Evolutionary conservation across 1,140 invertebrate species (phyloP).

Genomic region (Diorhabda elongata): DNA sequence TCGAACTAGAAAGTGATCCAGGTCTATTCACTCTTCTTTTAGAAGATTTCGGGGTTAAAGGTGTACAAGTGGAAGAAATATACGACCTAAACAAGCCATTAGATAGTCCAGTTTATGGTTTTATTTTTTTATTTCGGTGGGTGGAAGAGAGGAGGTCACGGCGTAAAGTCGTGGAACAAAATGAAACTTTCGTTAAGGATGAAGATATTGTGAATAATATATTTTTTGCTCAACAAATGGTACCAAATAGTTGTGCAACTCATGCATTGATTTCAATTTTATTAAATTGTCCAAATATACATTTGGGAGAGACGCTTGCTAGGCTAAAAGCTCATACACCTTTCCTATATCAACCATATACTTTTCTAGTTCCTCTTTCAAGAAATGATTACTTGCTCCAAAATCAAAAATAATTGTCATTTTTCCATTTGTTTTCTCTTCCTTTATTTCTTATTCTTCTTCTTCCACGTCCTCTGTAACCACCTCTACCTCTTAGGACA

Average conservation of each 20-base stretch:
- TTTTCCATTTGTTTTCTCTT: too few relatives aligned
- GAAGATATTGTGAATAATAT: conserved; percentile 92
- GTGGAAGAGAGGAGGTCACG: conserved; percentile 90
- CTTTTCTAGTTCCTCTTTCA: too few relatives aligned
- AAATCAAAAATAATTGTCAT: too few relatives aligned
- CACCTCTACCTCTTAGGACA: too few relatives aligned
- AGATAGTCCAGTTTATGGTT: conserved; percentile 91
- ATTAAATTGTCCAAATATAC: conserved; percentile 85
- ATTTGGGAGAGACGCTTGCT: conserved; percentile 82
- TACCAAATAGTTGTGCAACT: conserved; percentile 96
- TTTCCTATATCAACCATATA: too few relatives aligned
- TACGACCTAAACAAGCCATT: conserved; percentile 94
- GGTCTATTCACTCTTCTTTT: conserved; percentile 90
- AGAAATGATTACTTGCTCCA: too few relatives aligned
- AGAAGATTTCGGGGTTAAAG: conserved; percentile 96
- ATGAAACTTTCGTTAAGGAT: conserved; percentile 89
- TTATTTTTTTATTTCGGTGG: conserved; percentile 96
- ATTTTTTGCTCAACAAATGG: conserved; percentile 98
- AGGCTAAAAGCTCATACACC: conserved; percentile 85
- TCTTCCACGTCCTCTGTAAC: too few relatives aligned
- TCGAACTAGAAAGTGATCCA: conserved; percentile 96
- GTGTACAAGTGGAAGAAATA: conserved; percentile 98
- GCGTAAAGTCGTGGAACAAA: conserved; percentile 88
- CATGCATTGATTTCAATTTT: conserved; percentile 92
- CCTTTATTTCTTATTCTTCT: too few relatives aligned